Conservation (phyloP, 2,113 vertebrate species). For the Aphyosemion australe region DNA sequence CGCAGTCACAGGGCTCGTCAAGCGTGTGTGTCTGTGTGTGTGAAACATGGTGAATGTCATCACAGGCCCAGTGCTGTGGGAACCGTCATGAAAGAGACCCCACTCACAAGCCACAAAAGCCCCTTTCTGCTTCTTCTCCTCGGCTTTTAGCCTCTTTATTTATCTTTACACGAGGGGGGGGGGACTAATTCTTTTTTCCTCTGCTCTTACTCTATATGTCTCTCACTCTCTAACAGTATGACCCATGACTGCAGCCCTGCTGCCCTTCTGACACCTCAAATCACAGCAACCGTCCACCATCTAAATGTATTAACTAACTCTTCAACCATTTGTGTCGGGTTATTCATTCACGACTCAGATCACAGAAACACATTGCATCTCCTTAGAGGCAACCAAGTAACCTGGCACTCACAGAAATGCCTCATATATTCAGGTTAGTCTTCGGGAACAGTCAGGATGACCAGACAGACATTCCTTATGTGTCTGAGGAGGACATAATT, state of each 20-base stretch:
- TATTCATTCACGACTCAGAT: conserved; percentile 36
- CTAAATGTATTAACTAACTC: conserved; percentile 23
- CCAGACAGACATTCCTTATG: conserved; percentile 66
- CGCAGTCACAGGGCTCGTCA: conserved; percentile 78
- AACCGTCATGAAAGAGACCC: conserved; percentile 82
- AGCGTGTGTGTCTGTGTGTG: conserved; percentile 55
- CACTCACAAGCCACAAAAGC: conserved; percentile 79
- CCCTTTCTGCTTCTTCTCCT: conserved; percentile 77
- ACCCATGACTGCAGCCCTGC: conserved; percentile 38
- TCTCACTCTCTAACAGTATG: conserved; percentile 38
- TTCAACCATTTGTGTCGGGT: conserved; percentile 10
- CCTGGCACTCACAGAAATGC: conserved; percentile 12
- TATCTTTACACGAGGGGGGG: conserved; percentile 72
- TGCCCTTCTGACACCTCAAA: conserved; percentile 46
- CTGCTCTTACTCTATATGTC: conserved; percentile 25
- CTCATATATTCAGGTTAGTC: conserved; percentile 42
- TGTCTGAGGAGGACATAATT: conserved; percentile 67
- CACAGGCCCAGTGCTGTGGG: conserved; percentile 78
- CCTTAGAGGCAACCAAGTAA: conserved; percentile 12
- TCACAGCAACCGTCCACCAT: conserved; percentile 32
- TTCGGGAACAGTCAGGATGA: conserved; percentile 34
- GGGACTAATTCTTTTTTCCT: conserved; percentile 41
- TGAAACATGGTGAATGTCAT: conserved; percentile 75
- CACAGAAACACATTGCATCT: conserved; percentile 31
- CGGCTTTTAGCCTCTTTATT: conserved; percentile 80